Evolutionary conservation across 2,888 invertebrate genomes (phyloP).

Genomic region (Hermaeophaga mercurialis): DNA sequence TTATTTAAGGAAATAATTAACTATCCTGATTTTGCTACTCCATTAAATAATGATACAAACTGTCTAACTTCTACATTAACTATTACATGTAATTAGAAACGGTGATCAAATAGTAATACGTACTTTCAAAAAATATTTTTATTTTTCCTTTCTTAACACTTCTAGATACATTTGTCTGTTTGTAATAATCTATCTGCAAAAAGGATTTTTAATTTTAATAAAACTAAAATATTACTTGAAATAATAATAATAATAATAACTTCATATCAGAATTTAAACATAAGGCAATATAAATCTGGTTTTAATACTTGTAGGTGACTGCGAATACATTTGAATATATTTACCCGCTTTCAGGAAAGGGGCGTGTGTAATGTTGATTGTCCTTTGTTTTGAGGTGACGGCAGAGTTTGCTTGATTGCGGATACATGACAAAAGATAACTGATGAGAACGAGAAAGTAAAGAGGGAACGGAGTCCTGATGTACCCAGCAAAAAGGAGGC

Average conservation of each 20-base stretch:
- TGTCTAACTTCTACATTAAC: no score
- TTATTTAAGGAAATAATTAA: slow-evolving; percentile 19
- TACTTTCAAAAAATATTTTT: no score
- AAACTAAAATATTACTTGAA: no score
- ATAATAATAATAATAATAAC: no score
- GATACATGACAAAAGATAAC: slow-evolving; percentile 8
- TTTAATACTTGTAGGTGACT: not conserved
- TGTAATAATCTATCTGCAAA: no score
- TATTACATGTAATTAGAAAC: no score
- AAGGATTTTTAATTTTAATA: no score
- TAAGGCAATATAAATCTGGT: no score
- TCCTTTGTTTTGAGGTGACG: slow-evolving; percentile 2
- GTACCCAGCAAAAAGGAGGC: not conserved
- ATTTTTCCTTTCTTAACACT: no score
- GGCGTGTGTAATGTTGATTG: not conserved
- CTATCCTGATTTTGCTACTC: slow-evolving; percentile 12
- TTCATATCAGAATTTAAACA: no score
- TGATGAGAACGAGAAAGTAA: not conserved
- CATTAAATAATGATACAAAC: slow-evolving; percentile 12
- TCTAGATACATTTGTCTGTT: no score
- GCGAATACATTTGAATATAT: slow-evolving; percentile 2
- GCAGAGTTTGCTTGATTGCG: slow-evolving; percentile 2
- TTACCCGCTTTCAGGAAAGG: not conserved
- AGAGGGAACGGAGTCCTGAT: not conserved
- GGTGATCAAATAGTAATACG: no score